Conservation (phyloP, 1,140 invertebrate species). For the Diorhabda carinulata region DNA sequence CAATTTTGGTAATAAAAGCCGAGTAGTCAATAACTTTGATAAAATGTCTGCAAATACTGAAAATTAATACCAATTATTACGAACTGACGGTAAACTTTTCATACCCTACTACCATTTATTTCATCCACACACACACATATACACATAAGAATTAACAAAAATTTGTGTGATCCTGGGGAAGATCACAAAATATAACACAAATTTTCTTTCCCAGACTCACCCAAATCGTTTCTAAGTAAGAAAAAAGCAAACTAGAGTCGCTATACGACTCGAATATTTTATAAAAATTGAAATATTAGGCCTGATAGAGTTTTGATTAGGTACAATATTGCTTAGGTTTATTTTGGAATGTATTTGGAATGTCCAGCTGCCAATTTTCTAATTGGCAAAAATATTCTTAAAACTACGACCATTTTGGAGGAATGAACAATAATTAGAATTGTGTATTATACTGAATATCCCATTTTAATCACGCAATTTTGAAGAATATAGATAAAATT, state of each 20-base stretch:
- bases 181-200: constrained; percentile 10
- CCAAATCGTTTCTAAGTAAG: constrained; percentile 11
- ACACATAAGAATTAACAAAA: neutral
- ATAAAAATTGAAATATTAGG: constrained; percentile 39
- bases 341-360: constrained; percentile 38
- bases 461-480: too few species aligned
- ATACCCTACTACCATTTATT: neutral
- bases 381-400: constrained; percentile 21
- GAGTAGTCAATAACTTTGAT: too few species aligned
- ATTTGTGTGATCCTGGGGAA: constrained; percentile 12
- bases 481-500: too few species aligned
- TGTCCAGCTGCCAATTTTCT: constrained; percentile 25
- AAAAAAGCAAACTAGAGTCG: constrained; percentile 27
- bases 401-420: neutral
- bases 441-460: too few species aligned
- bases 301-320: constrained; percentile 37
- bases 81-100: too few species aligned
- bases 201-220: constrained; percentile 14
- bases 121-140: constrained; percentile 11
- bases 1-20: too few species aligned
- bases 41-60: too few species aligned
- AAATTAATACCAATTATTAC: too few species aligned
- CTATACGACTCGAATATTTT: constrained; percentile 22
- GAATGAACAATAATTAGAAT: neutral
- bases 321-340: constrained; percentile 37